A percentile compares a stretch with the other conserved stretches of the same genome.
These are phyloP conservation scores for Maccullochella peelii DNA, from an alignment of 2,113 vertebrate species.

Conservation along the genomic window DNA sequence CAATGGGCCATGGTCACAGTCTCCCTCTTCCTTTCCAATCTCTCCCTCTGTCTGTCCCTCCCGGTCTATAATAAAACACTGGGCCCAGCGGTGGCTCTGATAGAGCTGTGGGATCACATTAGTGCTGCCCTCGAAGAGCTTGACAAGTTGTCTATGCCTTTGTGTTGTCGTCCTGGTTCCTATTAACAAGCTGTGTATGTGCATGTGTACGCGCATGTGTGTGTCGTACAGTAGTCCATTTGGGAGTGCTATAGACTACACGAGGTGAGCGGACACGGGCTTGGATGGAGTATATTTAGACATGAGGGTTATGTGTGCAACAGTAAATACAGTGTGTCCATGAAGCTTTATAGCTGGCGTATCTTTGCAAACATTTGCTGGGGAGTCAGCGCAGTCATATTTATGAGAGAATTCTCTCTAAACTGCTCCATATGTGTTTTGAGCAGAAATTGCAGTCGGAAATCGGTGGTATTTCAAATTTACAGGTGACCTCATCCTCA, in stretches of 20 bases:
- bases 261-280: constrained; percentile 51
- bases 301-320: constrained; percentile 45
- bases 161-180: constrained; percentile 68
- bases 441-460: constrained; percentile 37
- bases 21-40: constrained; percentile 53
- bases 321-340: constrained; percentile 56
- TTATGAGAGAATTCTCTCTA: constrained; percentile 38
- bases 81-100: constrained; percentile 71
- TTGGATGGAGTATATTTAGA: constrained; percentile 62
- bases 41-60: constrained; percentile 61
- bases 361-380: constrained; percentile 61
- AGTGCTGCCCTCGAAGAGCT: constrained; percentile 75
- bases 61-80: constrained; percentile 75
- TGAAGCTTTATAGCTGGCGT: constrained; percentile 46
- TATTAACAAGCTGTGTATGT: constrained; percentile 66
- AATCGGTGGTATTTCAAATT: constrained; percentile 47
- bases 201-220: constrained; percentile 14
- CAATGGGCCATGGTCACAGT: constrained; percentile 72
- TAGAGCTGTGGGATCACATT: constrained; percentile 80
- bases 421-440: constrained; percentile 43
- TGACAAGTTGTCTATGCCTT: constrained; percentile 79
- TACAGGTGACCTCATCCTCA: constrained; percentile 56
- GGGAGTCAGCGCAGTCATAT: constrained; percentile 31
- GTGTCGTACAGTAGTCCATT: constrained; percentile 29
- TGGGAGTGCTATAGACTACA: constrained; percentile 39